phyloP scores from a whole-genome alignment of 2,797 vertebrate genomes.

The Bucorvus abyssinicus region DNA sequence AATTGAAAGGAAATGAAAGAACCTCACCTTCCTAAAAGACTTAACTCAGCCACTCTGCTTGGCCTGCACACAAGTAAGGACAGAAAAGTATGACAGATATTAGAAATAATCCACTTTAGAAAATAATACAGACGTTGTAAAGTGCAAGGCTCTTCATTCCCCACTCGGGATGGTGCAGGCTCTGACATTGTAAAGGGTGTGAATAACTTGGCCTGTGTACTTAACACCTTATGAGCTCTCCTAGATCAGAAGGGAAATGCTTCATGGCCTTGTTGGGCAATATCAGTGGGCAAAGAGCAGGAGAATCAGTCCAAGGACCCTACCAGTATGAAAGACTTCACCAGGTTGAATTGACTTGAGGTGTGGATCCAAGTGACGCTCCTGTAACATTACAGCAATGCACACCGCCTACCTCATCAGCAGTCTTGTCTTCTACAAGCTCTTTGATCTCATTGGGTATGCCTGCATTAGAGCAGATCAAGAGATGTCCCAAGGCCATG shows the following conservation, averaged over 20 bases:
- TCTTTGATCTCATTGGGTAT: neutral
- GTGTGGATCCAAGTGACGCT: rapidly evolving
- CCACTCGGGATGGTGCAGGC: neutral
- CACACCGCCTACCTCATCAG: neutral
- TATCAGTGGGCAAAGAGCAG: neutral
- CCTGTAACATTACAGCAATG: neutral
- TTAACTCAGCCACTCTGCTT: neutral
- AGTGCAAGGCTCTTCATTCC: neutral
- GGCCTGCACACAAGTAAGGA: neutral
- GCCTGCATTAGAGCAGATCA: neutral
- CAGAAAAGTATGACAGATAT: neutral
- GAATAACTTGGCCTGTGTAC: neutral
- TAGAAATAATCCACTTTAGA: neutral
- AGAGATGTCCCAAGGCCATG: neutral
- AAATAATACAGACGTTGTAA: neutral
- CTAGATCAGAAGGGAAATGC: neutral
- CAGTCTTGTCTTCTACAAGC: rapidly evolving
- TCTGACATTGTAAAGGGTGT: neutral
- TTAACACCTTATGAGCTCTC: neutral
- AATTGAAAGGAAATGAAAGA: neutral
- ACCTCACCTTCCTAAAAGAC: neutral
- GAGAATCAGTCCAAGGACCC: neutral
- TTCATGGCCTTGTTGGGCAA: neutral
- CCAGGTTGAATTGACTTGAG: neutral
- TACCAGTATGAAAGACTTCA: neutral